Percentiles rank a stretch among this genome's conserved stretches.
These are phyloP conservation scores for Gymnoscopelus braueri DNA, from an alignment of 2,797 vertebrate genomes.

Conservation along the genomic window DNA sequence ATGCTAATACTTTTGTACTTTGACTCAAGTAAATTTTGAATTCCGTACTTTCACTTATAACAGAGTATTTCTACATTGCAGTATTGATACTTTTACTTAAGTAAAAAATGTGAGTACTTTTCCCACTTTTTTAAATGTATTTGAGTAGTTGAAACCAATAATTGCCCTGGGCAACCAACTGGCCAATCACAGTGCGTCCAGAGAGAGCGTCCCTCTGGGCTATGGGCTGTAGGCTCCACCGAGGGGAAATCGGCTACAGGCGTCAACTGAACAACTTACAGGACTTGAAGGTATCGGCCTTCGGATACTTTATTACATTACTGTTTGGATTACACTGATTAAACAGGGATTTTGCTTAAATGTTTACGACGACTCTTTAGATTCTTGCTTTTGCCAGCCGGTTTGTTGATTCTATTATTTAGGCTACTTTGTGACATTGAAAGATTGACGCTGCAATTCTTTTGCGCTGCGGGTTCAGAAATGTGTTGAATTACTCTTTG, in stretches of 20 bases:
- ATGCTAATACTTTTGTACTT: too few species aligned
- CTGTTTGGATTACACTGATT: neutral
- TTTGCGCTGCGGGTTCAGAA: neutral
- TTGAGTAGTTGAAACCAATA: too few species aligned
- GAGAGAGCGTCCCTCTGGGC: neutral
- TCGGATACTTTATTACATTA: neutral
- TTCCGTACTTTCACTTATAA: too few species aligned
- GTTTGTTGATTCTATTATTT: neutral
- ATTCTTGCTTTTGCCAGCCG: neutral
- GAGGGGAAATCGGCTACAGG: slow-evolving; percentile 42
- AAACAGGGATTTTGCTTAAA: neutral
- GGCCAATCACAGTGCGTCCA: neutral
- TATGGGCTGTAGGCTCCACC: too few species aligned
- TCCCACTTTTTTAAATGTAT: too few species aligned
- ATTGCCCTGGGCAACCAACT: too few species aligned
- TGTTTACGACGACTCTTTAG: neutral
- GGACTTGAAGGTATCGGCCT: slow-evolving; percentile 9
- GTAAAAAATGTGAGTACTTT: too few species aligned
- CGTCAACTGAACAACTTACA: slow-evolving; percentile 33
- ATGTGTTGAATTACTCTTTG: neutral
- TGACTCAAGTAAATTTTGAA: too few species aligned
- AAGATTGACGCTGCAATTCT: neutral
- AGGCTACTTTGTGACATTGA: neutral
- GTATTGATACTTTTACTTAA: too few species aligned
- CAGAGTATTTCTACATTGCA: too few species aligned